Evolutionary conservation across 1,140 invertebrate genomes (phyloP), one percentile per base, ranked within the genome.

Genomic region (Papilio helenus): DNA sequence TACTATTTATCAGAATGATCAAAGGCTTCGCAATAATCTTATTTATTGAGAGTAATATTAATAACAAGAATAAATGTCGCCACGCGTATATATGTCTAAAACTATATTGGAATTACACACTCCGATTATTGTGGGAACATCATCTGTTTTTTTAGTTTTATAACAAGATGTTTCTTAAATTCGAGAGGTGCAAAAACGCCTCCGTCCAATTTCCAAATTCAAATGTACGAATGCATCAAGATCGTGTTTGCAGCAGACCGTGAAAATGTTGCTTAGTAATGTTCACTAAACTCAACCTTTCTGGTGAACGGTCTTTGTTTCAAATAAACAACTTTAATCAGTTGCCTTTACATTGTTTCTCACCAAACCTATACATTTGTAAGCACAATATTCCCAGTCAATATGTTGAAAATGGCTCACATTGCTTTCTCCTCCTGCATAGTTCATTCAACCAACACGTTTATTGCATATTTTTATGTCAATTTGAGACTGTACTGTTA

Each of bases 251-350:
- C 44, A 51, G 12, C 72, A 74, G 46, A 74, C 42, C 72, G 72
- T 74, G 39, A 74, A 74, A 74, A 29, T 51, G 46, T 46, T 44
- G 42, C 23, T 23, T 51, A 74, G 42, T 49, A 51, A 26, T 9
- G 9, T 68, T 29, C 26, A 68, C 61, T 34, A 68, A 68, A 26
- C 61, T 68, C 4, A 34, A 29, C 7, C 26, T 68, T 68, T 68
- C 10, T 5, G 10, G 61, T 68, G 5, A 68, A 3, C 3, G 26
- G 26, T 14, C 14, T 68, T 34, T 68, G 61, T 34, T 16, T 61
- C 10, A 61, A 14, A 26, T 29, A 18, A 65, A 65, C 55, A 65
- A 18, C 26, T 5, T 34, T 68, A 29, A 68, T 68, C 12, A 12
- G 12, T 14, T 61, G 23, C 20, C 23, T 26, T 61, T 29, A 29